Evolutionary conservation across 2,797 vertebrate species (phyloP).

Genomic region (Adrianichthys oophorus): DNA sequence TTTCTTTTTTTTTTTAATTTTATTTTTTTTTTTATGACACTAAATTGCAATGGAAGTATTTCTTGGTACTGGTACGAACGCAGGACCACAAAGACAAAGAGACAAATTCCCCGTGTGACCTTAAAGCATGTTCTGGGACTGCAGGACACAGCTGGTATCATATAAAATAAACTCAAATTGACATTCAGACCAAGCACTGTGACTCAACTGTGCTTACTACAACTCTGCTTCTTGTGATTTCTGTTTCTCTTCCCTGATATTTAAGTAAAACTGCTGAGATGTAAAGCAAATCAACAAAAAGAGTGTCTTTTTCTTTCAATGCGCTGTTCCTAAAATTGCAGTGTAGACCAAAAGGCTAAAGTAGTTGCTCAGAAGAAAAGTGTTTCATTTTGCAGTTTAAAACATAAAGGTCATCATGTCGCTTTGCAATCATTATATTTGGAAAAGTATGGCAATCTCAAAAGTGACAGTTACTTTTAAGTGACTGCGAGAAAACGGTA

Average conservation of each 20-base stretch:
- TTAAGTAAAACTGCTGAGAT: not conserved
- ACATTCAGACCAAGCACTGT: too few relatives aligned
- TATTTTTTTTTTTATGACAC: too few relatives aligned
- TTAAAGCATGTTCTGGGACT: too few relatives aligned
- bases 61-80: too few relatives aligned
- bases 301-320: not conserved
- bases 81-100: too few relatives aligned
- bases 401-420: constrained; percentile 37
- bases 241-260: too few relatives aligned
- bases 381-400: constrained; percentile 18
- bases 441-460: constrained; percentile 42
- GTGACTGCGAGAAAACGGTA: constrained; percentile 52
- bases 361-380: not conserved
- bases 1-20: too few relatives aligned
- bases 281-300: not conserved
- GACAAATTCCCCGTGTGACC: too few relatives aligned
- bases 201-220: too few relatives aligned
- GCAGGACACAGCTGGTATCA: too few relatives aligned
- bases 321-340: constrained; percentile 1
- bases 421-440: constrained; percentile 22
- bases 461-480: constrained; percentile 49
- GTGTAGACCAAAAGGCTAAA: not conserved
- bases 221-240: too few relatives aligned
- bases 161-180: not conserved
- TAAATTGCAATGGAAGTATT: too few relatives aligned